phyloP scores from a whole-genome alignment of 2,113 vertebrate species.

The Calypte anna region DNA sequence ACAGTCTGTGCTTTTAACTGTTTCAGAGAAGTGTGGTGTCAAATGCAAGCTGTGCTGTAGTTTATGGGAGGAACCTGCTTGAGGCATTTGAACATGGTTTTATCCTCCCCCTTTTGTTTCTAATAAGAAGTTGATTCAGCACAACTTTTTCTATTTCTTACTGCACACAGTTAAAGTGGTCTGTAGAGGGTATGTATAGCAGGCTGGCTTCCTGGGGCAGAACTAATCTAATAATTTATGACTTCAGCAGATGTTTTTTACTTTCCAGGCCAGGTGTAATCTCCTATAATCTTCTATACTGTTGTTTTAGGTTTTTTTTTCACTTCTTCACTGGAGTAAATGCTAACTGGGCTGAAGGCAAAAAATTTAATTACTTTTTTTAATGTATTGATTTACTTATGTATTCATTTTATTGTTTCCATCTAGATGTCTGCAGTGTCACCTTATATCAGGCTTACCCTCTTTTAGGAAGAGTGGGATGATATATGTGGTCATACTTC shows the following conservation, averaged over 20 bases:
- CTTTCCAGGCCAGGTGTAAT: constrained; percentile 55
- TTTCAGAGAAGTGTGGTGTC: background rate
- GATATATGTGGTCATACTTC: background rate
- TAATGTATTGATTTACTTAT: background rate
- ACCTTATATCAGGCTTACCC: background rate
- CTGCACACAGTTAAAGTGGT: background rate
- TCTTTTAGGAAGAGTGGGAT: background rate
- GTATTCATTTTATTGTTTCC: background rate
- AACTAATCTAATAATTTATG: constrained; percentile 44
- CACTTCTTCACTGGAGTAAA: constrained; percentile 2
- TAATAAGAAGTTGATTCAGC: constrained; percentile 6
- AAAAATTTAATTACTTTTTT: constrained; percentile 20
- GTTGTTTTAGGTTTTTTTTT: background rate
- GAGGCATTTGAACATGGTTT: background rate
- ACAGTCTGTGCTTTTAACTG: background rate
- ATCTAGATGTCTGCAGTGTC: background rate
- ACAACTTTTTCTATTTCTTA: background rate
- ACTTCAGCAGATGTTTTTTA: constrained; percentile 50
- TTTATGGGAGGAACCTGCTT: background rate
- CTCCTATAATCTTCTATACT: constrained; percentile 26
- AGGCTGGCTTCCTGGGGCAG: constrained; percentile 33
- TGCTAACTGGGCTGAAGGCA: background rate
- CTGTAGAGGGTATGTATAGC: background rate
- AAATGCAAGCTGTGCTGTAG: background rate
- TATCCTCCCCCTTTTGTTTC: background rate